Percentiles rank a stretch among this genome's conserved stretches.
phyloP scores from a whole-genome alignment of 2,888 invertebrate species.

The Agriopis marginaria region DNA sequence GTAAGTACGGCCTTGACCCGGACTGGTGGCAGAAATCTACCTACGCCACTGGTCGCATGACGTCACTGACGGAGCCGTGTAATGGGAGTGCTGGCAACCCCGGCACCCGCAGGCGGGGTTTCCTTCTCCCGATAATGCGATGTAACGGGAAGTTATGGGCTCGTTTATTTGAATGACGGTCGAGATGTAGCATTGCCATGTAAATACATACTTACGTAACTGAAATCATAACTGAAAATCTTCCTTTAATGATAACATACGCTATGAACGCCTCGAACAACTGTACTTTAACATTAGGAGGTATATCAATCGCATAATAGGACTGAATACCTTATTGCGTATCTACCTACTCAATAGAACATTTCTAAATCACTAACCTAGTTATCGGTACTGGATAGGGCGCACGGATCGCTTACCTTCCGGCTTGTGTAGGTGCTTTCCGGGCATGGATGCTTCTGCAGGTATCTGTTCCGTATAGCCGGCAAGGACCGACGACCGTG shows the following conservation, averaged over 20 bases:
- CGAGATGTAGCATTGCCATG: conserved; percentile 21
- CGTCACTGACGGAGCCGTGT: conserved; percentile 11
- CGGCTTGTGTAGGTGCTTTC: too few relatives aligned
- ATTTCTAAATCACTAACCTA: too few relatives aligned
- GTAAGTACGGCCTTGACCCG: background rate
- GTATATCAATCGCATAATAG: too few relatives aligned
- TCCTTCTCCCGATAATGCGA: conserved; percentile 38
- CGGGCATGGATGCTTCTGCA: too few relatives aligned
- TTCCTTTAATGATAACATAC: background rate
- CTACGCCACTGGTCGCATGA: background rate
- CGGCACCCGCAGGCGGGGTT: conserved; percentile 17
- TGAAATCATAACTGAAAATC: conserved; percentile 3
- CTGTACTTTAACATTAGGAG: too few relatives aligned
- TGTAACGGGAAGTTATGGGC: conserved; percentile 35
- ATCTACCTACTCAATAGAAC: too few relatives aligned
- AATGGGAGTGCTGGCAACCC: conserved; percentile 7
- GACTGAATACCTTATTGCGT: too few relatives aligned
- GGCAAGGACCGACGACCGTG: too few relatives aligned
- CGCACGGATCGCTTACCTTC: too few relatives aligned
- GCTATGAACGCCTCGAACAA: too few relatives aligned
- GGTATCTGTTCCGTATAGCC: too few relatives aligned
- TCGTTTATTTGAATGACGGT: conserved; percentile 39
- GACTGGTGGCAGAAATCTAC: background rate
- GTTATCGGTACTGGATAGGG: too few relatives aligned
- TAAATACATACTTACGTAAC: background rate